Conservation (phyloP, 1,140 invertebrate species). For the Plodia interpunctella region DNA sequence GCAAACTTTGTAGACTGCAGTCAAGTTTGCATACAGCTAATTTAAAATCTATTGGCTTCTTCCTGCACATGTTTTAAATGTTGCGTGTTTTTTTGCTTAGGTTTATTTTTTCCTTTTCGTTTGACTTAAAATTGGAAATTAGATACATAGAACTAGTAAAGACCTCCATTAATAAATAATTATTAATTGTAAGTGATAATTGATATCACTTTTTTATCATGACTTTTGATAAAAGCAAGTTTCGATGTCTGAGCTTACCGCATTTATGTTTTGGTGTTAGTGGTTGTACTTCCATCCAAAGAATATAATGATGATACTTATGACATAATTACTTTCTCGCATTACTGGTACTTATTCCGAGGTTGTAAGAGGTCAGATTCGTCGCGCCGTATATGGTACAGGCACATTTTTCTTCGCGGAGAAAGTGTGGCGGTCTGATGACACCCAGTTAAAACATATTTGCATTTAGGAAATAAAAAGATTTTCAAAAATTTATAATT, state of each 20-base stretch:
- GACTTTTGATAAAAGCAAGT: too few species aligned
- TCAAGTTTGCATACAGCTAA: constrained; percentile 40
- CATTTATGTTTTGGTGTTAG: background rate
- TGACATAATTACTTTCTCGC: constrained; percentile 29
- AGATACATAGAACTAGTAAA: too few species aligned
- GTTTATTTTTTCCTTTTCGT: too few species aligned
- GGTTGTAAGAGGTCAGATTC: constrained; percentile 21
- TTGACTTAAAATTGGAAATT: too few species aligned
- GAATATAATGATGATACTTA: constrained; percentile 5
- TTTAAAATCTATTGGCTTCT: constrained; percentile 1
- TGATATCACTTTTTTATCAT: too few species aligned
- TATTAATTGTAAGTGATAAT: too few species aligned
- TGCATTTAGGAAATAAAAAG: constrained; percentile 37
- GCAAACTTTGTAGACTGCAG: constrained; percentile 42
- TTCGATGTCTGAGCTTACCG: too few species aligned
- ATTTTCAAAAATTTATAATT: too few species aligned
- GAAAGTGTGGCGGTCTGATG: constrained; percentile 47
- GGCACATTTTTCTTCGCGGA: constrained; percentile 57
- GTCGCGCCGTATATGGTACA: constrained; percentile 54
- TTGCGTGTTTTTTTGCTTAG: too few species aligned
- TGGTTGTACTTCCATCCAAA: constrained; percentile 1
- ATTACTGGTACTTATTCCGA: constrained; percentile 19
- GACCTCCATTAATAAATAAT: too few species aligned
- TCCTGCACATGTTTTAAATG: too few species aligned
- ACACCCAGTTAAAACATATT: constrained; percentile 59